Conservation (phyloP, 2,888 invertebrate genomes). For the Apantesis nais region DNA sequence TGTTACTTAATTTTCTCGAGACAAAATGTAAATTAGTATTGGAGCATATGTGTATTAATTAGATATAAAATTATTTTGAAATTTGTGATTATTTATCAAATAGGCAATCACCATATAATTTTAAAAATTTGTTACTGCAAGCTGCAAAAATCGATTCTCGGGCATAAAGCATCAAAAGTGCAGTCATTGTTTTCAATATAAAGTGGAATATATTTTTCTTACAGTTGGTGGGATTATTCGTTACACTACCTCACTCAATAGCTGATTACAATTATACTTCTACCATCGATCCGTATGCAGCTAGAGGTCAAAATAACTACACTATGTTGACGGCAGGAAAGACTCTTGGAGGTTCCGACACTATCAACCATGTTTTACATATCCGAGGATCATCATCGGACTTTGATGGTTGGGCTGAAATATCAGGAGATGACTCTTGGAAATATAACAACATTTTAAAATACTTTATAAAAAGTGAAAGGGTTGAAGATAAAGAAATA, state of each 20-base stretch:
- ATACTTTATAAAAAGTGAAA: conserved; percentile 32
- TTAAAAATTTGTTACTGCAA: too few species aligned
- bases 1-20: too few species aligned
- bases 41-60: too few species aligned
- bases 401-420: conserved; percentile 20
- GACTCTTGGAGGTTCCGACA: conserved; percentile 27
- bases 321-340: conserved; percentile 30
- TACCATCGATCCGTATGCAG: conserved; percentile 16
- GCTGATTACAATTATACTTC: conserved; percentile 27
- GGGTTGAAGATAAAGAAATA: conserved; percentile 21
- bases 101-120: too few species aligned
- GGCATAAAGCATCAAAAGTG: too few species aligned
- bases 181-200: too few species aligned
- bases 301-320: conserved; percentile 16
- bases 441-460: conserved; percentile 17
- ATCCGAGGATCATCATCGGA: conserved; percentile 4
- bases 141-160: too few species aligned
- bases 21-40: too few species aligned
- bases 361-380: conserved; percentile 25
- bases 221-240: conserved; percentile 19
- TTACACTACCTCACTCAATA: conserved; percentile 9
- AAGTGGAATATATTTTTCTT: neutral
- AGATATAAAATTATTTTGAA: too few species aligned
- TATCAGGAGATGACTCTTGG: conserved; percentile 21
- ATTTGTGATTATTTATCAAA: too few species aligned